Base-by-base conservation (phyloP, 2,113 vertebrate genomes). In the Cyprinus carpio region DNA sequence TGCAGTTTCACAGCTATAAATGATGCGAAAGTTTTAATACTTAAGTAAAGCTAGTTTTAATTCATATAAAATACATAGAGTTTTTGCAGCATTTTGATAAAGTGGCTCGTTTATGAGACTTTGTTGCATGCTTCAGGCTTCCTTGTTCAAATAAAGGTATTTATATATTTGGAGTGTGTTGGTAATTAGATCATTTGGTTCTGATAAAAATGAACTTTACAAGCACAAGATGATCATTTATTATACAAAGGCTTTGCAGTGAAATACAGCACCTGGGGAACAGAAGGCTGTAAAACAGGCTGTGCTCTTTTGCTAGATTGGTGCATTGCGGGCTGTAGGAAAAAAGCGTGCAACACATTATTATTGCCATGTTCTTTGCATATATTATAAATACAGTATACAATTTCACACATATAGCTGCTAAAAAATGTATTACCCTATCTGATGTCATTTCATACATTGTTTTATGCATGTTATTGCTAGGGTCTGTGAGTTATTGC, bases 121-220 rank as follows among this genome's bases (percentile, higher is more conserved):
- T 16, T 84, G 27, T 74, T 49, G 71, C 76, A 74, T 60, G 27
- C 87, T 75, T 37, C 31, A 62, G 74, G 54, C 67, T 16, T 75
- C 75, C 60, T 40, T 23, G 56, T 76, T 64, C 27, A 84, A 80
- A 76, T 75, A 81, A 85, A 81, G 56, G 69, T 85, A 82, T 88
- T 85, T 87, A 80, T 74, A 31, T 67, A 54, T 49, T 84, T 74
- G 49, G 82, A 85, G 64, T 79, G 82, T 74, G 81, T 82, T 77
- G 71, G 67, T 86, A 87, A 89, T 87, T 76, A 89, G 78, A 89
- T 89, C 74, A 86, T 89, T 89, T 89, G 86, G 82, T 81, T 76
- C 34, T 84, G 74, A 86, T 81, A 86, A 82, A 83, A 86, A 1
- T 4, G 27, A n/a, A 54, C 82, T 89, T 89, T 89, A 87, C 86